A percentile compares a stretch with the other conserved stretches of the same genome.
phyloP scores from a whole-genome alignment of 2,797 vertebrate genomes.

The Steatocranus sp. region DNA sequence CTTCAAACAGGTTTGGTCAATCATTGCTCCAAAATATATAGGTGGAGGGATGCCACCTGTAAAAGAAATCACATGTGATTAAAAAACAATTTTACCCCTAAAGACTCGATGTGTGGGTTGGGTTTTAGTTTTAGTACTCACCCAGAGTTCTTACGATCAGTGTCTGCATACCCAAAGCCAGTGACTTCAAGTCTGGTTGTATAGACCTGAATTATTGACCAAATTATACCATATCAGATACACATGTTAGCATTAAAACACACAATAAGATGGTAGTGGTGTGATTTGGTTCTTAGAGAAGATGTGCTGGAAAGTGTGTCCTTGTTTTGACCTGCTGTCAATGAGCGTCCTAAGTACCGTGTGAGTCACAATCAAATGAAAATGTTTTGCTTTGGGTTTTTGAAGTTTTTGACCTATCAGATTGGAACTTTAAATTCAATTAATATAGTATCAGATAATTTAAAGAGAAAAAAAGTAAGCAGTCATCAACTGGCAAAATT shows the following conservation, averaged over 20 bases:
- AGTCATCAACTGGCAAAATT: not conserved
- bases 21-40: constrained; percentile 87
- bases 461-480: accelerated
- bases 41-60: constrained; percentile 92
- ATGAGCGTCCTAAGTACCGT: too few species aligned
- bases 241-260: not conserved
- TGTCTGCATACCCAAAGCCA: constrained; percentile 91
- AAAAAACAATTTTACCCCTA: not conserved
- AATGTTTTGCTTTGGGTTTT: too few species aligned
- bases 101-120: not conserved
- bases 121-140: constrained; percentile 59
- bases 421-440: not conserved
- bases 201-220: constrained; percentile 76
- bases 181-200: constrained; percentile 85
- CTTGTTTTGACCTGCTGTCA: not conserved
- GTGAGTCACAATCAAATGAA: too few species aligned
- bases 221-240: not conserved
- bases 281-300: not conserved
- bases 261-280: not conserved
- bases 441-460: not conserved
- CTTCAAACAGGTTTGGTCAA: constrained; percentile 91
- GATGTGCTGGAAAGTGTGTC: not conserved
- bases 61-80: not conserved
- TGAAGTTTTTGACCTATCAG: too few species aligned
- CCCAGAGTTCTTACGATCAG: constrained; percentile 88